These are phyloP conservation scores for Drosophila pegasa DNA, from an alignment of 2,888 invertebrate species.

Conservation along the genomic window DNA sequence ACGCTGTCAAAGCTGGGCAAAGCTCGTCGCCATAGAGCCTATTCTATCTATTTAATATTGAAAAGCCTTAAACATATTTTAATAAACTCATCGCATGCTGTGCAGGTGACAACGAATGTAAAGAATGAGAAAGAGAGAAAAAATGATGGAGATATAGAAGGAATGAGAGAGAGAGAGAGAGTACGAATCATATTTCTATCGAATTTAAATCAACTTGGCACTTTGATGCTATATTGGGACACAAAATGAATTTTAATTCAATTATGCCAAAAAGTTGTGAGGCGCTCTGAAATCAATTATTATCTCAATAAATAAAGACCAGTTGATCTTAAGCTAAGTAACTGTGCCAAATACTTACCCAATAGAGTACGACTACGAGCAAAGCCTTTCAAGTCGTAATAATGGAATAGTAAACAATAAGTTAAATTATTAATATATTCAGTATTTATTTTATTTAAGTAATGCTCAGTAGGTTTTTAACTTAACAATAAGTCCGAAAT, in stretches of 20 bases:
- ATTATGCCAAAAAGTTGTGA: neutral
- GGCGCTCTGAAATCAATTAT: too few species aligned
- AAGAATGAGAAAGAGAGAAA: neutral
- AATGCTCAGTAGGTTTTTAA: conserved; percentile 61
- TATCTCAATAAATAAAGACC: too few species aligned
- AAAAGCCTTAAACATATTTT: conserved; percentile 39
- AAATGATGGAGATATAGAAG: neutral
- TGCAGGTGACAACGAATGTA: neutral
- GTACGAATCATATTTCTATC: neutral
- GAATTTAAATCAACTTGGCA: neutral
- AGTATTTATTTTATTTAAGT: conserved; percentile 77
- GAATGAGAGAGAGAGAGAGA: neutral
- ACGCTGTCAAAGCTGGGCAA: conserved; percentile 33
- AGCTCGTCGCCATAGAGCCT: neutral
- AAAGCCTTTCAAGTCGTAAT: neutral
- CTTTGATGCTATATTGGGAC: neutral
- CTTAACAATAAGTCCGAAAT: conserved; percentile 61
- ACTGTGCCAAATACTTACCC: conserved; percentile 2
- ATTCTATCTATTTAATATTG: conserved; percentile 17
- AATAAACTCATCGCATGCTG: conserved; percentile 34
- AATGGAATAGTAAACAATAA: neutral
- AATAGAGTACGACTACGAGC: neutral
- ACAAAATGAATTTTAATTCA: neutral
- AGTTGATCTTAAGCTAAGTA: neutral
- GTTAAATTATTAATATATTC: conserved; percentile 66